Conservation (phyloP, 1,140 invertebrate species). For the Belonocnema kinseyi region DNA sequence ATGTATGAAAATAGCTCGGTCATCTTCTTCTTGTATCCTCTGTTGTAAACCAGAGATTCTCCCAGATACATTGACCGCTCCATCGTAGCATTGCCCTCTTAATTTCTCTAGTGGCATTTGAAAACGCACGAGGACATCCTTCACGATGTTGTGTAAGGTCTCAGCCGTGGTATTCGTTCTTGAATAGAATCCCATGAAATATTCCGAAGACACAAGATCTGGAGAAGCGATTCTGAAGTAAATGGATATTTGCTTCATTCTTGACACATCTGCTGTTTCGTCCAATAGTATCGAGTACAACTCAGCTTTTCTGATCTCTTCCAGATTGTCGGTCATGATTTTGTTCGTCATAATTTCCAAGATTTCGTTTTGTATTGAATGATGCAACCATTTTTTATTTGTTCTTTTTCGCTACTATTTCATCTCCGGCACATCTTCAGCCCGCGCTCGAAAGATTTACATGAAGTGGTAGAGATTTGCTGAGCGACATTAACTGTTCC, state of each 20-base stretch:
- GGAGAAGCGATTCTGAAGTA: slow-evolving; percentile 33
- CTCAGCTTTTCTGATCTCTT: slow-evolving; percentile 27
- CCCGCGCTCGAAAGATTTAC: slow-evolving; percentile 32
- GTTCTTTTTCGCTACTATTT: slow-evolving; percentile 29
- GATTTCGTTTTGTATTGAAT: slow-evolving; percentile 35
- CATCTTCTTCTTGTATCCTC: too few relatives aligned
- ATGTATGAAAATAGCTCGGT: too few relatives aligned
- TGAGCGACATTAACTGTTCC: too few relatives aligned
- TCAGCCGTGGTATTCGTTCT: slow-evolving; percentile 18
- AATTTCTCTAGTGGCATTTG: slow-evolving; percentile 32
- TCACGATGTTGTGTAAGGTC: slow-evolving; percentile 47
- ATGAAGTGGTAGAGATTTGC: neutral
- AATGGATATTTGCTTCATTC: slow-evolving; percentile 40
- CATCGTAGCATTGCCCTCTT: too few relatives aligned
- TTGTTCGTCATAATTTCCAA: slow-evolving; percentile 32
- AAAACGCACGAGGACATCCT: slow-evolving; percentile 41
- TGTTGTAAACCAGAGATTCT: too few relatives aligned
- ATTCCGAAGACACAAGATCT: slow-evolving; percentile 36
- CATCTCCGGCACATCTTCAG: slow-evolving; percentile 35
- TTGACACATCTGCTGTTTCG: slow-evolving; percentile 40
- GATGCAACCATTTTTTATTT: neutral
- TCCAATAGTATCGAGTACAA: slow-evolving; percentile 37
- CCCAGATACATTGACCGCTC: too few relatives aligned
- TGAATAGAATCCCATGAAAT: slow-evolving; percentile 49
- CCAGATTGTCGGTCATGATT: neutral